These are phyloP conservation scores for Boloria euphrosyne DNA, from an alignment of 2,888 invertebrate genomes.

Conservation along the genomic window DNA sequence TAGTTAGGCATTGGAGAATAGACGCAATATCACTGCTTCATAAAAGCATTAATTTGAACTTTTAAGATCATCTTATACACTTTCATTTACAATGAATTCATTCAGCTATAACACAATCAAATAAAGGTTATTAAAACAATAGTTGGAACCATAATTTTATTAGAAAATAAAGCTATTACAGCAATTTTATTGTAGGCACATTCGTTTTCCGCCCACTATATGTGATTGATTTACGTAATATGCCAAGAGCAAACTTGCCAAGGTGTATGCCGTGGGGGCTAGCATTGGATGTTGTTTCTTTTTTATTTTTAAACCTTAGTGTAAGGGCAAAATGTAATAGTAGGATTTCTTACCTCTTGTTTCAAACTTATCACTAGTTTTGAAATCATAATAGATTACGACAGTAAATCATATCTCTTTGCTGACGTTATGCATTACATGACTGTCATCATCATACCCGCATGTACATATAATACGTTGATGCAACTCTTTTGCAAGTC, in stretches of 20 bases:
- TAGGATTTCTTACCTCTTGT: neutral
- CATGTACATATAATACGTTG: too few relatives aligned
- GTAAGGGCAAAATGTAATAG: neutral
- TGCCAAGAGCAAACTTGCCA: slow-evolving; percentile 63
- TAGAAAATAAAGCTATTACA: slow-evolving; percentile 29
- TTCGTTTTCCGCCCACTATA: slow-evolving; percentile 41
- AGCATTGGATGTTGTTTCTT: slow-evolving; percentile 38
- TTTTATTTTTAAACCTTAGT: slow-evolving; percentile 39
- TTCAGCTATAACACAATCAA: slow-evolving; percentile 11
- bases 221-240: slow-evolving; percentile 46
- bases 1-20: too few relatives aligned
- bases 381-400: slow-evolving; percentile 10
- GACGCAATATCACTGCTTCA: too few relatives aligned
- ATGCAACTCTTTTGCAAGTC: slow-evolving; percentile 23
- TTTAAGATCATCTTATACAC: too few relatives aligned
- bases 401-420: neutral
- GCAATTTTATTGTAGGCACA: slow-evolving; percentile 32
- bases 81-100: neutral
- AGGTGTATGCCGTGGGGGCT: slow-evolving; percentile 51
- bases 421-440: neutral
- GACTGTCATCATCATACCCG: slow-evolving; percentile 3
- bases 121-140: slow-evolving; percentile 4
- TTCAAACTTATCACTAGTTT: neutral
- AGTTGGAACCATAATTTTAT: slow-evolving; percentile 23
- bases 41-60: too few relatives aligned